Conservation (phyloP, 30 jellyfish, hydroid and myxozoan species). For the Mastigias papua region DNA sequence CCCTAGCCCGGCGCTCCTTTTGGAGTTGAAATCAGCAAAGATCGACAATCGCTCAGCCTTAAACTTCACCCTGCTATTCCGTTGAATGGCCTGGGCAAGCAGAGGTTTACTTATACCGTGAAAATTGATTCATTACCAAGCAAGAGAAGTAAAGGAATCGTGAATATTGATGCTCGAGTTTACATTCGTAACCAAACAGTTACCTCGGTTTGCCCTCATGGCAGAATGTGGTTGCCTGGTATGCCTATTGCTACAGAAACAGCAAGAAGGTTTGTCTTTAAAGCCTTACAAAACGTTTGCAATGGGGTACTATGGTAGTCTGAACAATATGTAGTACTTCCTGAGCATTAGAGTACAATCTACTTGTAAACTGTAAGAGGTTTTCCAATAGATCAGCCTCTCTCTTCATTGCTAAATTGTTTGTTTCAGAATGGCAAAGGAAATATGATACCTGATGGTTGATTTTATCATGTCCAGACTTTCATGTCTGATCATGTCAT, state of each 20-base stretch:
- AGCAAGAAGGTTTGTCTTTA: slow-evolving; percentile 34
- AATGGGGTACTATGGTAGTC: too few relatives aligned
- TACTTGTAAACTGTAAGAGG: too few relatives aligned
- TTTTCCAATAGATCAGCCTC: too few relatives aligned
- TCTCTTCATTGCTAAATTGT: too few relatives aligned
- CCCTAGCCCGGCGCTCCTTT: slow-evolving; percentile 49
- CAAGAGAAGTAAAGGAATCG: slow-evolving; percentile 3
- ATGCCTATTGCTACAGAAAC: slow-evolving; percentile 55
- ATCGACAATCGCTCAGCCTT: slow-evolving; percentile 39
- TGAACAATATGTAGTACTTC: too few relatives aligned
- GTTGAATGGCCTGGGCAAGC: slow-evolving; percentile 52
- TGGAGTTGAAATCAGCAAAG: slow-evolving; percentile 47
- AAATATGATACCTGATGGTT: too few relatives aligned
- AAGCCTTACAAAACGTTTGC: too few relatives aligned
- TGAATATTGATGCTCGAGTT: slow-evolving; percentile 50
- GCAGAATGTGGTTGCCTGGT: slow-evolving; percentile 75
- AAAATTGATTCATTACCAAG: slow-evolving; percentile 29
- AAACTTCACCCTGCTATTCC: slow-evolving; percentile 63
- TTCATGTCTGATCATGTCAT: neutral
- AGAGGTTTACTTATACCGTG: slow-evolving; percentile 39
- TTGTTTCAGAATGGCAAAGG: too few relatives aligned
- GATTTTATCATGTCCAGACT: too few relatives aligned
- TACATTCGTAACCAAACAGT: slow-evolving; percentile 40
- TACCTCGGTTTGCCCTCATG: slow-evolving; percentile 65
- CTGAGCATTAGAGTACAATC: too few relatives aligned